phyloP scores from a whole-genome alignment of 2,888 invertebrate genomes.

The Ophonus ardosiacus region DNA sequence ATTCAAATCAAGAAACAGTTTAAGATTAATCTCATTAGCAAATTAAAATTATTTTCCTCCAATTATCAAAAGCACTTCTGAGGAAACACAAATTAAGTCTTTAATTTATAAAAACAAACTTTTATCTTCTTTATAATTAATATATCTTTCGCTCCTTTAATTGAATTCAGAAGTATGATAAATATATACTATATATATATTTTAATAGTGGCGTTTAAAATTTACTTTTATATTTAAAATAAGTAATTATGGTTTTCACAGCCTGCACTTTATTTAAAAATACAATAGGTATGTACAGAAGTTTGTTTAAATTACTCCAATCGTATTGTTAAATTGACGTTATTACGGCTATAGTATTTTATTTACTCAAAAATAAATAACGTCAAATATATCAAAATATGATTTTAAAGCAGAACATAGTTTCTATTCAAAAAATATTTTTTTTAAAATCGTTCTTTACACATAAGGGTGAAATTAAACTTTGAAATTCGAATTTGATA shows the following conservation, averaged over 20 bases:
- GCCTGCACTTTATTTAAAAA: background rate
- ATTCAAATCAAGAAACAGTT: slow-evolving; percentile 1
- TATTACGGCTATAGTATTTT: no score
- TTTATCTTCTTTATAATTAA: background rate
- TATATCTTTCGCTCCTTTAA: background rate
- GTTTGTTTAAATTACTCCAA: no score
- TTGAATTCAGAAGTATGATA: background rate
- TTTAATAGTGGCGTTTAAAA: background rate
- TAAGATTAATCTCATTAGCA: slow-evolving; percentile 4
- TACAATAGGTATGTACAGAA: no score
- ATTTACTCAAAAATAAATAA: no score
- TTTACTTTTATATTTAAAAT: background rate
- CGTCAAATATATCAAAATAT: no score
- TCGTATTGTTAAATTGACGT: no score
- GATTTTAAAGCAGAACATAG: no score
- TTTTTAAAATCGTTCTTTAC: no score
- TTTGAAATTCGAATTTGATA: no score
- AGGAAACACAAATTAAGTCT: background rate
- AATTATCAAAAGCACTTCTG: background rate
- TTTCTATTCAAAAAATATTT: no score
- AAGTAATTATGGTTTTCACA: background rate
- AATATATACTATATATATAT: background rate
- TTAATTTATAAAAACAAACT: background rate
- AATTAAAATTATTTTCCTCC: background rate
- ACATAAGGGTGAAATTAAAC: no score